Base-by-base conservation (phyloP, 2,113 vertebrate species). In the Pluvialis apricaria region DNA sequence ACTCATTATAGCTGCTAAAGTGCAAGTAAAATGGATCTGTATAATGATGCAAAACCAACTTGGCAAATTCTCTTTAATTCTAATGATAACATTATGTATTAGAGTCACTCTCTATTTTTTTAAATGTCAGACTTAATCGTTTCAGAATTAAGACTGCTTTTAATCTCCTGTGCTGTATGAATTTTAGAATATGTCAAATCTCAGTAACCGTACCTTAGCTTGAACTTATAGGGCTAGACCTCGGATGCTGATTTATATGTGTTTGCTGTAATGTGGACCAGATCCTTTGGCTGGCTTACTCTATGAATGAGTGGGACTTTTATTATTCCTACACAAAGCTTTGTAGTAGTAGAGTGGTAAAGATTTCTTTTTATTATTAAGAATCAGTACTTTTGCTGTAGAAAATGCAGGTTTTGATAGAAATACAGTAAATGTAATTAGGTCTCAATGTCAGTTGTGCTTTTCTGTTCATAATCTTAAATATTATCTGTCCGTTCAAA, bases 11-110 rank as follows among this genome's bases (percentile, higher is more conserved):
- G 62, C 87, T 78, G 45, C 66, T 95, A 90, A 95, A 97, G 91
- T 97, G 79, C 65, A 92, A 95, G 73, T 94, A 89, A 93, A 97
- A 96, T 94, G 80, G 61, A 95, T 93, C 52, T 89, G 58, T 96
- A 93, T 94, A 89, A 96, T 94, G 85, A 88, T 92, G 65, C 80
- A 97, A 96, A 96, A 93, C 64, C 82, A 97, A 91, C 82, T 80
- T 81, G 72, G 79, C 65, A 92, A 94, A 96, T 95, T 94, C 36
- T 88, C 65, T 94, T 90, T 96, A 92, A 93, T 97, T 96, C 64
- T 96, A 97, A 89, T 78, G 93, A 82, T 96, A 97, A 95, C 82
- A 76, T 94, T 90, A 81, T 60, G 19, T 96, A 58, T 79, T 96
- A 89, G 66, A 96, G 57, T 17, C 40, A 51, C 26, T 77, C 12